A percentile compares a stretch with the other conserved stretches of the same genome.
Conservation (phyloP, 2,888 invertebrate genomes). For the Ophion ellenae region DNA sequence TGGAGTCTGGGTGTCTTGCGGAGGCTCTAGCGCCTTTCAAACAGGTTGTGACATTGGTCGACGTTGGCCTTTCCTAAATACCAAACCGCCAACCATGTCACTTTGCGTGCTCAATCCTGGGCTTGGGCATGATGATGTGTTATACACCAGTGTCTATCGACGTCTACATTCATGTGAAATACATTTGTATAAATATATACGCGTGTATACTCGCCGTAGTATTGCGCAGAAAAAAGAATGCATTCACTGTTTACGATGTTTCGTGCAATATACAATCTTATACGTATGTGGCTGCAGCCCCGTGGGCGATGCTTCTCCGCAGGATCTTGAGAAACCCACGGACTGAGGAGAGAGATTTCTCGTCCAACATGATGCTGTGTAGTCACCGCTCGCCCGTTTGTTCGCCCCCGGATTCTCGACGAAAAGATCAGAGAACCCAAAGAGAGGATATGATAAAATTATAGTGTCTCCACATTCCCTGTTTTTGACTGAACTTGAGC, state of each 20-base stretch:
- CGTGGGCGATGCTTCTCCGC: constrained; percentile 71
- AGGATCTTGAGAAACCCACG: constrained; percentile 73
- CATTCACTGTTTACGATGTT: constrained; percentile 67
- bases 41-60: constrained; percentile 83
- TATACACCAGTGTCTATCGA: neutral
- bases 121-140: constrained; percentile 35
- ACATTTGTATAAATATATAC: constrained; percentile 39
- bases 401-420: constrained; percentile 61
- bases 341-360: constrained; percentile 33
- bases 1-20: constrained; percentile 68
- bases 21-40: constrained; percentile 82
- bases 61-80: constrained; percentile 83
- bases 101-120: constrained; percentile 75
- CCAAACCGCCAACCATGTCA: constrained; percentile 82
- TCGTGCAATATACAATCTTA: constrained; percentile 26
- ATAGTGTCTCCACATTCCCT: neutral
- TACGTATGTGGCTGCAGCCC: constrained; percentile 40
- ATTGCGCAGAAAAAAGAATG: constrained; percentile 25
- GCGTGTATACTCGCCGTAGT: constrained; percentile 7
- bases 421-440: constrained; percentile 25
- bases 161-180: constrained; percentile 41
- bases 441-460: neutral
- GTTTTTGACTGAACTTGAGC: neutral
- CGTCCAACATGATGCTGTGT: constrained; percentile 39
- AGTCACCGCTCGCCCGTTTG: constrained; percentile 47